Evolutionary conservation across 2,888 invertebrate genomes (phyloP).

Genomic region (Mesorhabditis spiculigera): DNA sequence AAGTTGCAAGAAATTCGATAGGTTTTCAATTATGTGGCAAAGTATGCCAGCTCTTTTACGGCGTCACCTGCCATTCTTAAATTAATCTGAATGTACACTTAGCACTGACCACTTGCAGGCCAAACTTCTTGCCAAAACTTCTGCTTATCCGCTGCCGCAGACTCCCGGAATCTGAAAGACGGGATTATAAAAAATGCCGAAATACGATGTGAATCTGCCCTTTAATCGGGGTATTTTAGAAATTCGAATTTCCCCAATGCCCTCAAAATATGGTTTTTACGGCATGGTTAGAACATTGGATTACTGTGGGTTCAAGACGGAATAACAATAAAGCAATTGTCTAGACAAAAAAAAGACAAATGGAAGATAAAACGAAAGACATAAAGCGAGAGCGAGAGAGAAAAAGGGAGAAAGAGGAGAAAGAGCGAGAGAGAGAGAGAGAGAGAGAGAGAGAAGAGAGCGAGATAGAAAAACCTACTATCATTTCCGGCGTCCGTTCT

Average conservation of each 20-base stretch:
- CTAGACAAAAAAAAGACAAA: too few species aligned
- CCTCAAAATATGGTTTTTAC: too few species aligned
- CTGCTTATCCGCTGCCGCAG: constrained; percentile 32
- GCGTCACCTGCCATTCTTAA: too few species aligned
- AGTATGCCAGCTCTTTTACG: too few species aligned
- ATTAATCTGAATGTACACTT: too few species aligned
- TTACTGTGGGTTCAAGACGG: too few species aligned
- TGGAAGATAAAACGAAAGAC: too few species aligned
- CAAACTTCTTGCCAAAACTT: constrained; percentile 38
- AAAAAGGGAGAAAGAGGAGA: not conserved
- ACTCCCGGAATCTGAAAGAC: constrained; percentile 25
- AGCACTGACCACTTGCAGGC: constrained; percentile 22
- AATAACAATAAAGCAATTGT: too few species aligned
- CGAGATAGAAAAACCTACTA: not conserved
- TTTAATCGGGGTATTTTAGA: not conserved
- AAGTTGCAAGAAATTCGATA: too few species aligned
- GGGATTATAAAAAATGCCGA: not conserved
- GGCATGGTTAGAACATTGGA: too few species aligned
- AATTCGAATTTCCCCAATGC: not conserved
- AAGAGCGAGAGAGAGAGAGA: not conserved
- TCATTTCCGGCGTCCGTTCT: constrained; percentile 32
- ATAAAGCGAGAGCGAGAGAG: not conserved
- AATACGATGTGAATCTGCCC: not conserved
- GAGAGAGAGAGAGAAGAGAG: not conserved
- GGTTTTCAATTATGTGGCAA: too few species aligned